phyloP scores from a whole-genome alignment of 2,888 invertebrate species.

The Zygogramma bicolorata region DNA sequence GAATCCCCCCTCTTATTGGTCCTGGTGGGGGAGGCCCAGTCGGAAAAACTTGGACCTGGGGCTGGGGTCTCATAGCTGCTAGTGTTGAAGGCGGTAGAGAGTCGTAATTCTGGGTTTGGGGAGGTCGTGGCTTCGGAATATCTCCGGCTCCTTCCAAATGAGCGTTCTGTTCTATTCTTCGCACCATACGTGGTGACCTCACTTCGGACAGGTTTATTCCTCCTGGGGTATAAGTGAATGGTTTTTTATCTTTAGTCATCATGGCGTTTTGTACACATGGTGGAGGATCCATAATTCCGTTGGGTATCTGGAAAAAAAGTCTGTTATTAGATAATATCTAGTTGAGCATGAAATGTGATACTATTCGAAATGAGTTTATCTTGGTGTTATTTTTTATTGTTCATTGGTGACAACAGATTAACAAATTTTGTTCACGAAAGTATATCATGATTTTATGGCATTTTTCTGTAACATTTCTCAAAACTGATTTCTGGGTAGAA shows the following conservation, averaged over 20 bases:
- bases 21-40: constrained; percentile 58
- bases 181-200: constrained; percentile 89
- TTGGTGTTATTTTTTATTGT: no score
- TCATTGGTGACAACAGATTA: no score
- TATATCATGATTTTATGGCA: no score
- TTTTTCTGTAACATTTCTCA: no score
- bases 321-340: no score
- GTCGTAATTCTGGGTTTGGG: constrained; percentile 52
- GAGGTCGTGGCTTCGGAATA: constrained; percentile 67
- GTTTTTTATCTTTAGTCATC: constrained; percentile 96
- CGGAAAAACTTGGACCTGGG: constrained; percentile 73
- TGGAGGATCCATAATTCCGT: constrained; percentile 76
- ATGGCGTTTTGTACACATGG: constrained; percentile 92
- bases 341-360: no score
- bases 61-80: constrained; percentile 73
- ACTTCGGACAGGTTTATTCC: constrained; percentile 93
- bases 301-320: constrained; percentile 51
- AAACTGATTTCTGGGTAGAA: no score
- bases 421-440: no score
- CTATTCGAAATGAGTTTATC: no score
- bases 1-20: constrained; percentile 51
- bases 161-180: constrained; percentile 81
- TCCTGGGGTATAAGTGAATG: constrained; percentile 96
- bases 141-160: constrained; percentile 75
- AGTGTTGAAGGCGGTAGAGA: constrained; percentile 75